These are phyloP conservation scores for Camponotus vicinus DNA, from an alignment of 1,140 invertebrate species.

Conservation along the genomic window DNA sequence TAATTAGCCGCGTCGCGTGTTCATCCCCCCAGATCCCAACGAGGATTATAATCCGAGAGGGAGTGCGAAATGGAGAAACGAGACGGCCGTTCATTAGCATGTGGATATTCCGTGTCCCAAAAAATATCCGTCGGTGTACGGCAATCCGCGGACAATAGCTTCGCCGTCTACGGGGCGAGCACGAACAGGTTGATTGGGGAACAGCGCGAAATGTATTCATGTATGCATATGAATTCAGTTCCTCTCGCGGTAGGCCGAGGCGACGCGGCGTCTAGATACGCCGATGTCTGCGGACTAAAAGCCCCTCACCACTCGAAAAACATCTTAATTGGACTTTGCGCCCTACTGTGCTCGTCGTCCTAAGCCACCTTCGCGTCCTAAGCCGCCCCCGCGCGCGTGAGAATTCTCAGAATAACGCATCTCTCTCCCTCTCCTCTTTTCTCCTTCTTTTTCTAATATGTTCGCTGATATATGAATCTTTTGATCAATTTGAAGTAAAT, in stretches of 20 bases:
- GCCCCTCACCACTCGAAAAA: conserved; percentile 72
- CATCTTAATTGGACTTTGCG: conserved; percentile 79
- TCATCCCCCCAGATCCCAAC: conserved; percentile 17
- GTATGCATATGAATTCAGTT: conserved; percentile 80
- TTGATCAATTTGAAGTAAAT: too few relatives aligned
- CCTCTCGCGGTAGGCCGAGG: conserved; percentile 44
- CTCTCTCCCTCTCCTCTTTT: not conserved
- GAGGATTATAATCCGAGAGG: conserved; percentile 7
- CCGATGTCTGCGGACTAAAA: conserved; percentile 66
- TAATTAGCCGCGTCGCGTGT: conserved; percentile 21
- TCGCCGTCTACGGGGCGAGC: conserved; percentile 47
- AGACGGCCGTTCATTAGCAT: conserved; percentile 60
- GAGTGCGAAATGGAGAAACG: not conserved
- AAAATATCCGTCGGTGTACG: conserved; percentile 33
- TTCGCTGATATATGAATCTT: not conserved
- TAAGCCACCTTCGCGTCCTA: conserved; percentile 9
- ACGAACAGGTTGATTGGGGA: conserved; percentile 77
- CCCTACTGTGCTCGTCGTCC: conserved; percentile 45
- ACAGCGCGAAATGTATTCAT: conserved; percentile 78
- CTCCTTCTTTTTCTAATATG: not conserved
- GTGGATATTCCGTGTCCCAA: conserved; percentile 56
- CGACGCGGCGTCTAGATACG: conserved; percentile 64
- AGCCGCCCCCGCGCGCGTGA: not conserved
- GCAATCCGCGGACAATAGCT: conserved; percentile 43
- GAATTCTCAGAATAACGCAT: not conserved